Conservation (phyloP, 2,113 vertebrate genomes). For the Orientallactaga bullata region DNA sequence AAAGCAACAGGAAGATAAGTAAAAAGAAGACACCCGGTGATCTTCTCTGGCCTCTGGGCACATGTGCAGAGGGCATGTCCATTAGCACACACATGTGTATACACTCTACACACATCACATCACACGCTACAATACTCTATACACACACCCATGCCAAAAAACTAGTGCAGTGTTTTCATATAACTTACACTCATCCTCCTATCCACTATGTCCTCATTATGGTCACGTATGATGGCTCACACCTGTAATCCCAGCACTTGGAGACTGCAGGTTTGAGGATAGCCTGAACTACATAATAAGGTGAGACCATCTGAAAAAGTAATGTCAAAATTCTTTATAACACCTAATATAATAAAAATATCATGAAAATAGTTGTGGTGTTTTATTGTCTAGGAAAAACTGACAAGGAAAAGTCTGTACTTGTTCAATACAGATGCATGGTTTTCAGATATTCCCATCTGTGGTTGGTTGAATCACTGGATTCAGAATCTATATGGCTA, state of each 20-base stretch:
- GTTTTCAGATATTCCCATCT: neutral
- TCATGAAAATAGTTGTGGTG: neutral
- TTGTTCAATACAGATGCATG: neutral
- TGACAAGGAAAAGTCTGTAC: neutral
- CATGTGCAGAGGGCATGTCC: too few species aligned
- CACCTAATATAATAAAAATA: neutral
- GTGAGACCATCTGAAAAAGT: neutral
- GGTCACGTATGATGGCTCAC: too few species aligned
- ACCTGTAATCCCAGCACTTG: neutral
- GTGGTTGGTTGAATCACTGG: too few species aligned
- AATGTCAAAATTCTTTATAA: neutral
- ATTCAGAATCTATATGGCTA: too few species aligned
- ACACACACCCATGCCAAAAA: too few species aligned
- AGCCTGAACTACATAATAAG: neutral
- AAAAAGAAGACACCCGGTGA: too few species aligned
- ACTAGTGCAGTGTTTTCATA: neutral
- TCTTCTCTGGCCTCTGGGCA: too few species aligned
- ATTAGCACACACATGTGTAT: too few species aligned
- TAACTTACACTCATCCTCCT: neutral
- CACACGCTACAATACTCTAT: too few species aligned
- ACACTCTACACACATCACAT: too few species aligned
- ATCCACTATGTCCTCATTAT: too few species aligned
- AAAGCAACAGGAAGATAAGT: too few species aligned
- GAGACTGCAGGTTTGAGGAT: neutral
- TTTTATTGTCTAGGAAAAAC: neutral